Percentiles rank a stretch among this genome's conserved stretches.
Conservation (phyloP, 2,113 vertebrate species). For the Hippocampus abdominalis region DNA sequence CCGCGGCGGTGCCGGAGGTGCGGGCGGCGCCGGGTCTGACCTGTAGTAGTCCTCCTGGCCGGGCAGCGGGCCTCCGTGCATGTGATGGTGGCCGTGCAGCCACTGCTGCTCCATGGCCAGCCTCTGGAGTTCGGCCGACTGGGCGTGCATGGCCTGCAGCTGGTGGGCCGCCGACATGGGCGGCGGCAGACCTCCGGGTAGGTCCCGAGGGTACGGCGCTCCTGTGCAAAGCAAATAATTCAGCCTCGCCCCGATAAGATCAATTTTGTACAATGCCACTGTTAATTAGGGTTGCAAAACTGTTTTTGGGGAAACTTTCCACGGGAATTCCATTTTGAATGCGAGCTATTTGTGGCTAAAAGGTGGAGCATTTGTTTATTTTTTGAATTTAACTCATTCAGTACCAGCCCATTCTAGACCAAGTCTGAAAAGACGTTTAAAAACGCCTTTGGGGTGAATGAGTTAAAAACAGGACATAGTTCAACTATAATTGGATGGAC, state of each 20-base stretch:
- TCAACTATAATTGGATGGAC: too few species aligned
- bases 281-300: not conserved
- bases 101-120: constrained; percentile 98
- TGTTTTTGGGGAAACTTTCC: too few species aligned
- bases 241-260: not conserved
- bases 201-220: constrained; percentile 88
- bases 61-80: constrained; percentile 92
- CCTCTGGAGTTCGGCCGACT: constrained; percentile 94
- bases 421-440: too few species aligned
- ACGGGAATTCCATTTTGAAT: too few species aligned
- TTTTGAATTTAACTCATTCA: too few species aligned
- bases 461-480: too few species aligned
- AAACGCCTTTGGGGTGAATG: too few species aligned
- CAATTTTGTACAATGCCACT: not conserved
- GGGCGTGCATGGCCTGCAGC: constrained; percentile 97
- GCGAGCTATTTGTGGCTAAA: too few species aligned
- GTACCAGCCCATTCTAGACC: too few species aligned
- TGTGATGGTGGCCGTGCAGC: constrained; percentile 94
- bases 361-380: too few species aligned
- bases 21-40: constrained; percentile 57
- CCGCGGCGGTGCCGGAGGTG: too few species aligned
- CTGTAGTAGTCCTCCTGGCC: constrained; percentile 99
- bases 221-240: constrained; percentile 65
- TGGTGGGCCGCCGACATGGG: constrained; percentile 97
- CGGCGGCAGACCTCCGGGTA: constrained; percentile 86